Evolutionary conservation across 2,113 vertebrate species (phyloP), one percentile per base, ranked within the genome.

Genomic region (Perognathus longimembris): DNA sequence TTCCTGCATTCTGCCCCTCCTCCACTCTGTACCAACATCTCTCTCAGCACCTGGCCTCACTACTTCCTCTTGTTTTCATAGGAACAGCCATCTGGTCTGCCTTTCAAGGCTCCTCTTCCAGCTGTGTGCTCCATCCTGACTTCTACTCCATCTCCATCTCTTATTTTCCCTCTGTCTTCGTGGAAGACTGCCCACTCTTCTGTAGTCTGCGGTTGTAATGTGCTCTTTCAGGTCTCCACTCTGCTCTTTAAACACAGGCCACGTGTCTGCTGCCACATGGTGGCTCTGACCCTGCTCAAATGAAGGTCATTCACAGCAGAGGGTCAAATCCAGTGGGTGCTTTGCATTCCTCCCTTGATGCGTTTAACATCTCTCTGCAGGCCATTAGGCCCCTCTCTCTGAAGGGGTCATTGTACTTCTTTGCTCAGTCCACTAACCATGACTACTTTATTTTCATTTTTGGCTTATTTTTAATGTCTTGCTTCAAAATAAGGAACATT

Each of bases 41-140:
- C 61, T 50, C 45, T 21, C 40, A 26, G 38, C 87, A 89, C 76
- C 61, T 84, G 87, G 77, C 28, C 38, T 73, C 42, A 17, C 36
- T 8, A 21, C 54, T 94, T 94, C 92, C 87, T 57, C 36, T 69
- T 64, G 70, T 66, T 71, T 61, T 82, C 80, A 50, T 6, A 69
- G 50, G 64, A 81, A 85, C 26, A 82, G 28, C 57, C 64, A 54
- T 40, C 85, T 88, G 84, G 59, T 81, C 73, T 64, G 57, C 50
- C 61, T 10, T n/a, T 59, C 59, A 24, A 38, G 69, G 5, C 74
- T 80, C 22, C 1, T 21, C 61, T n/a, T 34, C 36, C 71, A 73
- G 28, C 50, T 59, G 32, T 30, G 17, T 28, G 42, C 34, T 85
- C 83, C 18, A 63, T 32, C 21, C 30, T 22, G 3, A 1, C 32